Evolutionary conservation across 1,140 invertebrate genomes (phyloP).

Genomic region (Rhopalosiphum padi): DNA sequence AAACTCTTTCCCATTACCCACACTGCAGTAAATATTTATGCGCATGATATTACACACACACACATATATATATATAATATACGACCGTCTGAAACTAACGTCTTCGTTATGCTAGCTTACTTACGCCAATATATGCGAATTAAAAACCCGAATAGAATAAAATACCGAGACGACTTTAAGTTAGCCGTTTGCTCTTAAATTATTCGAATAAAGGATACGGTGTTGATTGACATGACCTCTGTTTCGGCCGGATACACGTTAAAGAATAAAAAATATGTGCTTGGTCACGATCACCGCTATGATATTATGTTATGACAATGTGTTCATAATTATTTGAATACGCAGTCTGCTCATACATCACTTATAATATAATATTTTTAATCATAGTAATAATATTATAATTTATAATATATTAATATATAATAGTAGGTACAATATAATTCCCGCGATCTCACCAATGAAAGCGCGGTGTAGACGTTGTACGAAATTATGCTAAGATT

Average conservation of each 20-base stretch:
- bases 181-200: neutral
- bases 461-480: neutral
- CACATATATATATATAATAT: too few species aligned
- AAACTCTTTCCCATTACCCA: neutral
- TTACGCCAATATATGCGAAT: neutral
- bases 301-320: neutral
- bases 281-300: neutral
- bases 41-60: neutral
- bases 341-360: neutral
- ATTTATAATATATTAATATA: neutral
- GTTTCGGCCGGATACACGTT: neutral
- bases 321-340: constrained; percentile 6
- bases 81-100: neutral
- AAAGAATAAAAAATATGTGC: neutral
- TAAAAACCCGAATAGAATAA: constrained; percentile 17
- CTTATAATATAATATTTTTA: neutral
- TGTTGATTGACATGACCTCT: constrained; percentile 1
- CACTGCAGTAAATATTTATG: neutral
- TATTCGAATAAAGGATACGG: neutral
- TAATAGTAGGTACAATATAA: neutral
- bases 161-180: neutral
- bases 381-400: neutral
- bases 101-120: neutral
- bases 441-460: neutral
- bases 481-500: neutral